Evolutionary conservation across 2,797 vertebrate species (phyloP).

Genomic region (Poecilia picta): DNA sequence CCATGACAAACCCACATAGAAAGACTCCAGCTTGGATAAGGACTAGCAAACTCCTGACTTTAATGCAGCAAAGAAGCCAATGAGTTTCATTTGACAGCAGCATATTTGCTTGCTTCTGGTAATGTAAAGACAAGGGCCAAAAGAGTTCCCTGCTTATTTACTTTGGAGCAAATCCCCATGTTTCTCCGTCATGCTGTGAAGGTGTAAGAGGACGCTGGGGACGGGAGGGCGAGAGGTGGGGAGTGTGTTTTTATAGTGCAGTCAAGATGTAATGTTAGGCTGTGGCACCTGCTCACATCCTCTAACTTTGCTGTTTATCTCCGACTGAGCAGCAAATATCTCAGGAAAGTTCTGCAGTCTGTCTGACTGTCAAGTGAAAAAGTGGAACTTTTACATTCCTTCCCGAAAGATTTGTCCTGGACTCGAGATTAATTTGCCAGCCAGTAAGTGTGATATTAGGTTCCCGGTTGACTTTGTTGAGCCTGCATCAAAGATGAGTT

Average conservation of each 20-base stretch:
- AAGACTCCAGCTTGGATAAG: background rate
- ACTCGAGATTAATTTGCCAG: conserved; percentile 38
- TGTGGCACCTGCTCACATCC: conserved; percentile 54
- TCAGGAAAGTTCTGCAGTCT: conserved; percentile 49
- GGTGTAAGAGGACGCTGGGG: conserved; percentile 18
- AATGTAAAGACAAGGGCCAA: background rate
- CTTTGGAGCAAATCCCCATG: conserved; percentile 28
- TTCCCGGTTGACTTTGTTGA: conserved; percentile 29
- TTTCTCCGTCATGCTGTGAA: conserved; percentile 38
- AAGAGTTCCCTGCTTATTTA: conserved; percentile 33
- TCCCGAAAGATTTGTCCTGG: conserved; percentile 35
- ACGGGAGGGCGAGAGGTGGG: conserved; percentile 21
- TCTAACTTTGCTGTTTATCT: conserved; percentile 53
- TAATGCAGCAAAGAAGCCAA: background rate
- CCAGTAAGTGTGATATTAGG: conserved; percentile 44
- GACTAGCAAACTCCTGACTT: background rate
- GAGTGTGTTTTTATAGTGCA: conserved; percentile 17
- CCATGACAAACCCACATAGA: background rate
- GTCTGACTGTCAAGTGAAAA: conserved; percentile 36
- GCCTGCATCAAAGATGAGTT: conserved; percentile 35
- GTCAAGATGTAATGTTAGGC: conserved; percentile 57
- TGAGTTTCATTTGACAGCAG: background rate
- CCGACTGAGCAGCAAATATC: conserved; percentile 47
- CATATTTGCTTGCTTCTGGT: background rate
- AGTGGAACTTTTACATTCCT: conserved; percentile 43